phyloP scores from a whole-genome alignment of 2,113 vertebrate species.

The Neotoma lepida region DNA sequence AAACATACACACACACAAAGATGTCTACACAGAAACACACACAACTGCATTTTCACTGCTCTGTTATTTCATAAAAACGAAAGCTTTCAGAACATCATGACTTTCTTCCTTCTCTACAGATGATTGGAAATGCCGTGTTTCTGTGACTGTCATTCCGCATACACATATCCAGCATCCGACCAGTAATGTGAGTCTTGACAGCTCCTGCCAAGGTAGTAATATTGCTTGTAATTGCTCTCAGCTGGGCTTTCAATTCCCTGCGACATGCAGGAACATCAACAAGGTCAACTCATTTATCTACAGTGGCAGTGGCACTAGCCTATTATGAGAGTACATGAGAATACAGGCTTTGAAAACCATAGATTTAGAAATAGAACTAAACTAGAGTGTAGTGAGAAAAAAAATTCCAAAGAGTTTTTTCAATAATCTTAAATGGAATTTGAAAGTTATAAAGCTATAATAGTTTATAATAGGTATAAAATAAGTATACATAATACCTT shows the following conservation, averaged over 20 bases:
- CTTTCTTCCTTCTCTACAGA: slow-evolving; percentile 20
- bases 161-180: slow-evolving; percentile 14
- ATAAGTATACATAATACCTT: background rate
- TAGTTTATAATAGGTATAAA: background rate
- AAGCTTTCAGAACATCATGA: background rate
- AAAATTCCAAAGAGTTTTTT: background rate
- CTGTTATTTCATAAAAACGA: slow-evolving; percentile 17
- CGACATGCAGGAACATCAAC: slow-evolving; percentile 35
- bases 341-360: background rate
- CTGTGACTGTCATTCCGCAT: slow-evolving; percentile 37
- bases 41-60: background rate
- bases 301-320: background rate
- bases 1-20: background rate
- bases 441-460: background rate
- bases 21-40: background rate
- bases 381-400: background rate
- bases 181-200: slow-evolving; percentile 45
- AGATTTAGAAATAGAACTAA: slow-evolving; percentile 9
- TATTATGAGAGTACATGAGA: slow-evolving; percentile 9
- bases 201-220: slow-evolving; percentile 58
- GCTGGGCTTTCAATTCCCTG: slow-evolving; percentile 54
- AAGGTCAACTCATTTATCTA: slow-evolving; percentile 63
- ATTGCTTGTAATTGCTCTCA: slow-evolving; percentile 64
- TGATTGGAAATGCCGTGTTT: slow-evolving; percentile 24
- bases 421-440: background rate